phyloP scores from a whole-genome alignment of 2,113 vertebrate species.

The Illadopsis cleaveri region DNA sequence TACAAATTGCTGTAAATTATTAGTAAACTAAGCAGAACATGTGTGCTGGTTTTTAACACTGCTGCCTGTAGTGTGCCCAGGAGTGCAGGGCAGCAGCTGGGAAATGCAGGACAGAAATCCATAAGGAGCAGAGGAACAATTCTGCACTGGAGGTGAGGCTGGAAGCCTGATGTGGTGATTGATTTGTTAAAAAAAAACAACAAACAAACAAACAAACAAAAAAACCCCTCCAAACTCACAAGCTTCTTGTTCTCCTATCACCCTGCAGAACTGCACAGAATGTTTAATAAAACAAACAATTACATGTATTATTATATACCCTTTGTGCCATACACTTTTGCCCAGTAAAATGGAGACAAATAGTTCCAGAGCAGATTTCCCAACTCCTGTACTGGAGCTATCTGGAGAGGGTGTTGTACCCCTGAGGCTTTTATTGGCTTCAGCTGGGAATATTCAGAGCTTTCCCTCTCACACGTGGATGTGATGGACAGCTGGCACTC shows the following conservation, averaged over 20 bases:
- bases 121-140: background rate
- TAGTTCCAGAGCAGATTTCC: background rate
- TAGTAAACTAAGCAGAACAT: constrained; percentile 49
- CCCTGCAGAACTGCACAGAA: too few relatives aligned
- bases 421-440: constrained; percentile 14
- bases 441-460: constrained; percentile 48
- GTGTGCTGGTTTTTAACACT: background rate
- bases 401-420: background rate
- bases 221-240: background rate
- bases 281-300: background rate
- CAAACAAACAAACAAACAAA: too few relatives aligned
- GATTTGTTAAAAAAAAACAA: background rate
- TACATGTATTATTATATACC: background rate
- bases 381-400: background rate
- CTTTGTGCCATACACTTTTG: background rate
- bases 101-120: background rate
- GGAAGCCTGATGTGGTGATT: background rate
- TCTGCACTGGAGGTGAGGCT: background rate
- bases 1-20: constrained; percentile 66
- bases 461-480: background rate
- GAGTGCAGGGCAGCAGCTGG: background rate
- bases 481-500: background rate
- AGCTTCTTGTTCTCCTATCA: background rate
- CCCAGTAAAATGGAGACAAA: background rate
- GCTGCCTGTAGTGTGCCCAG: background rate